Base-by-base conservation (phyloP, 2,113 vertebrate species). In the Ameiurus melas region DNA sequence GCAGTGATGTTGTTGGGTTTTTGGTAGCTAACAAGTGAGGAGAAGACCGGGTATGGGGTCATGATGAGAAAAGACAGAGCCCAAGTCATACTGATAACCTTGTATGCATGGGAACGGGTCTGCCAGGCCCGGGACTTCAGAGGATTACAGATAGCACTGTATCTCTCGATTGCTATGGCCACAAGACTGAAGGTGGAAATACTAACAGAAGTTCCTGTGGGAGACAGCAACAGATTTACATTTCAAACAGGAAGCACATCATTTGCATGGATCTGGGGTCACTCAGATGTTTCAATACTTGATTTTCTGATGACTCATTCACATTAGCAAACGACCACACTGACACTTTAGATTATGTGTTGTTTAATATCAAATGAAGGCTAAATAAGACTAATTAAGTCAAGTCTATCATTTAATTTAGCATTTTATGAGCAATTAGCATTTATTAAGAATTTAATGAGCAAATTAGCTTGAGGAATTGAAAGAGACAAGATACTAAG, bases 111-210 rank as follows among this genome's bases (percentile, higher is more conserved):
- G 27, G 98, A 99, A 20, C 97, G 96, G 0, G 98, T 99, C 94
- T 99, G 98, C 98, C 98, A 99, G 60, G 96, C 97, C 0, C 98
- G 95, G 0, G 98, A 98, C 92, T 98, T 97, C 90, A 99, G 93
- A 0, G 98, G 98, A 91, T 97, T 97, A 92, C 98, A 99, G 94
- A 99, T 99, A 92, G 98, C 98, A 30, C 97, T 98, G 95, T 99
- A 98, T 70, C 98, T 96, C 92, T 99, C 98, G 27, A 98, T 96
- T 75, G 98, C 97, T 25, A 99, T 99, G 94, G 98, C 98, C 92
- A 99, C 97, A 77, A 99, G 94, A 93, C 96, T 98, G 88, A 99
- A 97, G 13, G 98, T 99, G 87, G 98, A 99, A 84, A 99, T 98
- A 39, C 98, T 98, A 36, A 99, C 98, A 0, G 98, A 98, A 89